Conservation (phyloP, 2,888 invertebrate genomes). For the Strigamia maritima region DNA sequence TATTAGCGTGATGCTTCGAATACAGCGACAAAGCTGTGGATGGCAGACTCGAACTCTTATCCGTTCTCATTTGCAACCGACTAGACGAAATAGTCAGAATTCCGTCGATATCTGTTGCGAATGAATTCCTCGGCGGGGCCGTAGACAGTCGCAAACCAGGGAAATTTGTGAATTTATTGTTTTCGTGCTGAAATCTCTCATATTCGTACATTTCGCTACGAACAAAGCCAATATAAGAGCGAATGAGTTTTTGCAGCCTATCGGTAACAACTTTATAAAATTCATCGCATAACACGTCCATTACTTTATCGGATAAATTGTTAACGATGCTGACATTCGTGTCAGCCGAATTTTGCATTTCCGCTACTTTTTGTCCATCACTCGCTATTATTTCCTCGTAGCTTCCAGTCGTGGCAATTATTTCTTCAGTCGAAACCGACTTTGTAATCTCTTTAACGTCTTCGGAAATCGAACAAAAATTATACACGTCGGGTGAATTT, state of each 20-base stretch:
- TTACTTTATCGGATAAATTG: neutral
- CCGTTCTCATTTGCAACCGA: neutral
- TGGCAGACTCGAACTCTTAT: neutral
- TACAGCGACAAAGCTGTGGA: neutral
- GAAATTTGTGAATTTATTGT: neutral
- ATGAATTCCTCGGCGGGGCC: neutral
- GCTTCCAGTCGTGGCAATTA: slow-evolving; percentile 13
- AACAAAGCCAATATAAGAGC: neutral
- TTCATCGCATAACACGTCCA: neutral
- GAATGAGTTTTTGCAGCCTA: neutral
- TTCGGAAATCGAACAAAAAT: neutral
- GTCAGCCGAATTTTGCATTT: neutral
- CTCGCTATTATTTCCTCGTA: neutral
- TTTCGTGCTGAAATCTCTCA: neutral
- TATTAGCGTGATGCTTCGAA: neutral
- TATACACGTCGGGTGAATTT: neutral
- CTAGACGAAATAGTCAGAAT: neutral
- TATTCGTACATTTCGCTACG: neutral
- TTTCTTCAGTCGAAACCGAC: neutral
- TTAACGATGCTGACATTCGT: neutral
- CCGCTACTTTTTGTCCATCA: neutral
- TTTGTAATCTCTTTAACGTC: neutral
- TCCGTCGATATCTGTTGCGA: neutral
- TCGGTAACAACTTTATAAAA: neutral
- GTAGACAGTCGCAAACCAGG: neutral